A percentile compares a stretch with the other conserved stretches of the same genome.
Evolutionary conservation across 2,113 vertebrate species (phyloP).

Genomic region (Bolborhynchus lineola): DNA sequence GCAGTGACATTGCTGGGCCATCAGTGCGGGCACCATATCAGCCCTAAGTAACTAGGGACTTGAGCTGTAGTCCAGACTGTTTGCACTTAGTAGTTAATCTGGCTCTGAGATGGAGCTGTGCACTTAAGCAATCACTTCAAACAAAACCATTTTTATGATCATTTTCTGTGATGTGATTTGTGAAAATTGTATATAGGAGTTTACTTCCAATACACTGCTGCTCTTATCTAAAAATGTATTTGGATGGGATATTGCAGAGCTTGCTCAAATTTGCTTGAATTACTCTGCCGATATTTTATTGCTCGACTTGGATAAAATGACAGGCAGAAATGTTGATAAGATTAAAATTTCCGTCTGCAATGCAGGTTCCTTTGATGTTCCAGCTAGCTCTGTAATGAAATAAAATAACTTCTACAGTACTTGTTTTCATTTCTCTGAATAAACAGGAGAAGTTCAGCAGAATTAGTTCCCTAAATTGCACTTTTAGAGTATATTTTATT

Average conservation of each 20-base stretch:
- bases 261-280: slow-evolving; percentile 67
- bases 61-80: background rate
- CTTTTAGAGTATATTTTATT: slow-evolving; percentile 45
- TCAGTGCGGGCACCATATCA: background rate
- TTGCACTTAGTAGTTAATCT: slow-evolving; percentile 12
- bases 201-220: slow-evolving; percentile 47
- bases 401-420: slow-evolving; percentile 41
- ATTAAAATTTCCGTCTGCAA: slow-evolving; percentile 55
- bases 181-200: slow-evolving; percentile 42
- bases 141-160: slow-evolving; percentile 53
- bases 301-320: slow-evolving; percentile 59
- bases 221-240: slow-evolving; percentile 63
- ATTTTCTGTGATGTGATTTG: slow-evolving; percentile 56
- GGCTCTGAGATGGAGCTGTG: background rate
- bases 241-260: slow-evolving; percentile 58
- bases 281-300: slow-evolving; percentile 51
- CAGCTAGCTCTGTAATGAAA: slow-evolving; percentile 33
- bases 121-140: slow-evolving; percentile 48
- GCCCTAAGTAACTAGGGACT: background rate
- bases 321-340: slow-evolving; percentile 64
- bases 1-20: background rate
- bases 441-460: slow-evolving; percentile 51
- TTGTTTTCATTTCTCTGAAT: slow-evolving; percentile 51
- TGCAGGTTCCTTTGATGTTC: slow-evolving; percentile 52
- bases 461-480: slow-evolving; percentile 48